phyloP scores from a whole-genome alignment of 2,797 vertebrate species.

The Molossus molossus region DNA sequence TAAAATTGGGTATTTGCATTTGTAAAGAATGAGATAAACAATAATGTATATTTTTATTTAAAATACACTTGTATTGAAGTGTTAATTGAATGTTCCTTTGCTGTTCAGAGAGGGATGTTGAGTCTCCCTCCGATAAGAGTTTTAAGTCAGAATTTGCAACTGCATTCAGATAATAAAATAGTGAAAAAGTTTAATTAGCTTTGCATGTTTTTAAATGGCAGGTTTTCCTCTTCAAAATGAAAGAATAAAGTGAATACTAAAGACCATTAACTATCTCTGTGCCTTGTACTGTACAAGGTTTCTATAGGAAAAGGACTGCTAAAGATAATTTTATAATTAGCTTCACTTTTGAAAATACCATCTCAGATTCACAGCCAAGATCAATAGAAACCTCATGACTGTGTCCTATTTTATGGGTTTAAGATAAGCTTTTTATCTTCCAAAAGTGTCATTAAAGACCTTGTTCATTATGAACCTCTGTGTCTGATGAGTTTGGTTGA shows the following conservation, averaged over 20 bases:
- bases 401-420: neutral
- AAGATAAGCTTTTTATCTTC: conserved; percentile 43
- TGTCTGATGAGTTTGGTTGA: conserved; percentile 53
- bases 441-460: conserved; percentile 43
- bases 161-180: conserved; percentile 85
- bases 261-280: conserved; percentile 78
- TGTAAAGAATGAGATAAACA: conserved; percentile 85
- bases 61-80: conserved; percentile 85
- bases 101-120: conserved; percentile 79
- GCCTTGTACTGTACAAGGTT: conserved; percentile 49
- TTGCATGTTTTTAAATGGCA: conserved; percentile 82
- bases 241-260: conserved; percentile 77
- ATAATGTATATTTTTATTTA: conserved; percentile 86
- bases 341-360: conserved; percentile 49
- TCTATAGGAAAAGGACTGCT: neutral
- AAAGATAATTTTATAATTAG: conserved; percentile 61
- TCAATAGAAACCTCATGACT: neutral
- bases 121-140: conserved; percentile 85
- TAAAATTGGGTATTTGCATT: conserved; percentile 83
- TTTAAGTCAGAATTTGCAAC: conserved; percentile 85
- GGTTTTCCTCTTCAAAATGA: conserved; percentile 77
- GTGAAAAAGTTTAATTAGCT: conserved; percentile 85
- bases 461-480: neutral
- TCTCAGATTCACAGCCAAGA: conserved; percentile 54
- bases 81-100: conserved; percentile 87